A percentile compares a stretch with the other conserved stretches of the same genome.
These are phyloP conservation scores for Bombus terrestris DNA, from an alignment of 1,140 invertebrate species.

Conservation along the genomic window DNA sequence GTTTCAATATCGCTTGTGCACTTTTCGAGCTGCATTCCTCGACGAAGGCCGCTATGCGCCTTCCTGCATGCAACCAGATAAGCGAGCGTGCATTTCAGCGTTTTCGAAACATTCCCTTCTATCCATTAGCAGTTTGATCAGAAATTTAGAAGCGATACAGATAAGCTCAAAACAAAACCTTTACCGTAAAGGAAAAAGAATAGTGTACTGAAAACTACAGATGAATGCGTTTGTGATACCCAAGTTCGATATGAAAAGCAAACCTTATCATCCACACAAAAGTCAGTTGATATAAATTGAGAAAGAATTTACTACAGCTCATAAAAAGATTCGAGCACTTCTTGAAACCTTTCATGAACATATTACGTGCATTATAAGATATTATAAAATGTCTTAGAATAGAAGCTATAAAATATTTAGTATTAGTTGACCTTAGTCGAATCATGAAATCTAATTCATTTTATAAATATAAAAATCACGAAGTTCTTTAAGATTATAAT, in stretches of 20 bases:
- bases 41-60: constrained; percentile 24
- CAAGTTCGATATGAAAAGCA: not conserved
- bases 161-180: not conserved
- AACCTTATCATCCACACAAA: not conserved
- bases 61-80: constrained; percentile 53
- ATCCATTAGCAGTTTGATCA: not conserved
- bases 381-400: not conserved
- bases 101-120: not conserved
- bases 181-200: too few relatives aligned
- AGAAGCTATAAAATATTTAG: too few relatives aligned
- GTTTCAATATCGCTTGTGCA: constrained; percentile 4
- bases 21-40: constrained; percentile 5
- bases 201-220: not conserved
- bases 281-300: not conserved
- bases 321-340: too few relatives aligned
- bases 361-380: not conserved
- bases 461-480: not conserved
- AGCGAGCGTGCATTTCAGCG: constrained; percentile 7
- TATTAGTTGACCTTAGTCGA: too few relatives aligned
- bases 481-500: not conserved
- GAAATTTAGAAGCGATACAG: not conserved
- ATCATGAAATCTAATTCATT: too few relatives aligned
- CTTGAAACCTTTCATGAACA: too few relatives aligned
- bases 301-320: too few relatives aligned
- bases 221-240: not conserved